Evolutionary conservation across 2,113 vertebrate genomes (phyloP), one percentile per base, ranked within the genome.

Genomic region (Myotis lucifugus): DNA sequence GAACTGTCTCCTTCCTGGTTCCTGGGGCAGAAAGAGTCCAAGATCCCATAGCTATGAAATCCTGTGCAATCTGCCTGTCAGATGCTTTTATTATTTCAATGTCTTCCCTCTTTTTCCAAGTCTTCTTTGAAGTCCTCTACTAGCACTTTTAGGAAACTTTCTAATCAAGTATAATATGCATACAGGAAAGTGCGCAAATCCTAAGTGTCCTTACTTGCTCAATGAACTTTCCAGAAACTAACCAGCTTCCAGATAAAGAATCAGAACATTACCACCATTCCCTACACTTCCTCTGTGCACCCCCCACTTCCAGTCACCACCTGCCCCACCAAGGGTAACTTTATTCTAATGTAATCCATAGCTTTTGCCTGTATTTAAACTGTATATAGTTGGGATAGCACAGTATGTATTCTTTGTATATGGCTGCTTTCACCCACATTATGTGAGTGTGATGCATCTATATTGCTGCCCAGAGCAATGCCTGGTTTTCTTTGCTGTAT

Each of bases 1-100:
- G 96, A 95, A 92, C 72, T 50, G n/a, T 94, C 96, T 95, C 72
- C 82, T 97, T 98, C 90, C 95, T 97, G 91, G 85, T 91, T 98
- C 93, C 92, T 94, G 82, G 74, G 92, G 52, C 69, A 98, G 95
- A 90, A 95, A 78, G 82, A 95, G 83, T 88, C 97, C 46, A 67
- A 17, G 11, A 86, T 94, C 67, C 69, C 78, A 54, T 32, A 52
- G 21, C 67, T 64, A 15, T 89, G 85, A 94, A 91, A 67, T 27
- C 42, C 25, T 23, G 61, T 15, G 27, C 54, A n/a, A 66, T 73
- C 32, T 46, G 34, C 46, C 54, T 25, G 23, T 83, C 59, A 78
- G 69, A 83, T 12, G 72, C 46, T 56, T 77, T 90, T 37, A 40
- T 61, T 76, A 66, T 54, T 90, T 54, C 48, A 81, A 52, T n/a